These are phyloP conservation scores for Conchocele bisecta DNA, from an alignment of 2,888 invertebrate species.

Conservation along the genomic window DNA sequence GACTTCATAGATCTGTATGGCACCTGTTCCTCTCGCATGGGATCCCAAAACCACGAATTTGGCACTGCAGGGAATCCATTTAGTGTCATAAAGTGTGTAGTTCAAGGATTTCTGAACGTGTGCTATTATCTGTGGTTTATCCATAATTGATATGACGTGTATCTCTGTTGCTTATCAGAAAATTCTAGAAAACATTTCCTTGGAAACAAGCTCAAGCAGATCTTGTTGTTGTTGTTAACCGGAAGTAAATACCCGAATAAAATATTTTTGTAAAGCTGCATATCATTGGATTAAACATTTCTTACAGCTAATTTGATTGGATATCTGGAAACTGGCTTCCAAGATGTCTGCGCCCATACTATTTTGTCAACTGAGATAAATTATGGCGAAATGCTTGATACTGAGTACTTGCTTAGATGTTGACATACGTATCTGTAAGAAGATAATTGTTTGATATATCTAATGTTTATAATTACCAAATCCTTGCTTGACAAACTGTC, in stretches of 20 bases:
- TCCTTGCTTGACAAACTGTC: too few species aligned
- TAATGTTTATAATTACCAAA: too few species aligned
- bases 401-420: too few species aligned
- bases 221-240: too few species aligned
- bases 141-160: conserved; percentile 84
- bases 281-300: conserved; percentile 9
- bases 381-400: too few species aligned
- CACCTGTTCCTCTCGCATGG: conserved; percentile 92
- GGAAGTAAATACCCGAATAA: neutral
- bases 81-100: conserved; percentile 95
- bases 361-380: too few species aligned
- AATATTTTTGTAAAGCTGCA: neutral
- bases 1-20: conserved; percentile 87
- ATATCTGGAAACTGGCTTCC: neutral
- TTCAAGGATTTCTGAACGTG: conserved; percentile 92
- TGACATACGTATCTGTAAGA: too few species aligned
- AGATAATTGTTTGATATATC: too few species aligned
- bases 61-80: conserved; percentile 97
- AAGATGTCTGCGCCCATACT: conserved; percentile 18
- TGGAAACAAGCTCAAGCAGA: conserved; percentile 50
- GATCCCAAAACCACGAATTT: conserved; percentile 95
- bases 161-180: neutral
- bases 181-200: conserved; percentile 43
- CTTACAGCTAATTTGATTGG: neutral
- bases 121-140: conserved; percentile 95